phyloP scores from a whole-genome alignment of 2,113 vertebrate genomes.

The Notiomystis cincta region DNA sequence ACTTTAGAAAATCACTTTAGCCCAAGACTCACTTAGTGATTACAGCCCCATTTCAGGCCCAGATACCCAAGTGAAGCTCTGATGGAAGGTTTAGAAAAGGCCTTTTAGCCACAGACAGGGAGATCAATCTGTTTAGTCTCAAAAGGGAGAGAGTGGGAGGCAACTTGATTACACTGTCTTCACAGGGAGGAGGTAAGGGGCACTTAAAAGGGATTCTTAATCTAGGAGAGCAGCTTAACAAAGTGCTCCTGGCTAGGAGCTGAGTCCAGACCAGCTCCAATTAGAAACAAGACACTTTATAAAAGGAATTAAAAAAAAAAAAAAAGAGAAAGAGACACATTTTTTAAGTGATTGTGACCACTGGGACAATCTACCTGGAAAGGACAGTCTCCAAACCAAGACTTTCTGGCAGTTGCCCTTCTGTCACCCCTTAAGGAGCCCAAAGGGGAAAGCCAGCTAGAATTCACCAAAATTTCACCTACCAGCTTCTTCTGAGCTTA shows the following conservation, averaged over 20 bases:
- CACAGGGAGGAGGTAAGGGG: background rate
- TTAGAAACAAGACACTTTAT: background rate
- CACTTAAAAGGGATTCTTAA: conserved; percentile 1
- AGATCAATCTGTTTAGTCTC: conserved; percentile 36
- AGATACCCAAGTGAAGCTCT: background rate
- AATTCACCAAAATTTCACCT: background rate
- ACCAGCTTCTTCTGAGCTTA: background rate
- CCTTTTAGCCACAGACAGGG: conserved; percentile 23
- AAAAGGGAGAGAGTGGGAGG: background rate
- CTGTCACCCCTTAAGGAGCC: background rate
- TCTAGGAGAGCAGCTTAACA: background rate
- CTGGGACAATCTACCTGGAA: background rate
- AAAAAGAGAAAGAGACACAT: background rate
- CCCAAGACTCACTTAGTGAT: conserved; percentile 15
- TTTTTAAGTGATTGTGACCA: background rate
- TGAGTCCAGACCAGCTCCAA: background rate
- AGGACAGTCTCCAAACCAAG: background rate
- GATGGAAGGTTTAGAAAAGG: conserved; percentile 30
- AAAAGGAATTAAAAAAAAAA: background rate
- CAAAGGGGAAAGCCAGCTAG: background rate
- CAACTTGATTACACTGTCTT: conserved; percentile 17
- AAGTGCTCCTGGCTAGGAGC: background rate
- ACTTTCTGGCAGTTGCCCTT: background rate
- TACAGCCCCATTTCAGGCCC: background rate
- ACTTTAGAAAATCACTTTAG: conserved; percentile 21